A percentile compares a stretch with the other conserved stretches of the same genome.
phyloP scores from a whole-genome alignment of 1,140 invertebrate genomes.

The Nymphalis io region DNA sequence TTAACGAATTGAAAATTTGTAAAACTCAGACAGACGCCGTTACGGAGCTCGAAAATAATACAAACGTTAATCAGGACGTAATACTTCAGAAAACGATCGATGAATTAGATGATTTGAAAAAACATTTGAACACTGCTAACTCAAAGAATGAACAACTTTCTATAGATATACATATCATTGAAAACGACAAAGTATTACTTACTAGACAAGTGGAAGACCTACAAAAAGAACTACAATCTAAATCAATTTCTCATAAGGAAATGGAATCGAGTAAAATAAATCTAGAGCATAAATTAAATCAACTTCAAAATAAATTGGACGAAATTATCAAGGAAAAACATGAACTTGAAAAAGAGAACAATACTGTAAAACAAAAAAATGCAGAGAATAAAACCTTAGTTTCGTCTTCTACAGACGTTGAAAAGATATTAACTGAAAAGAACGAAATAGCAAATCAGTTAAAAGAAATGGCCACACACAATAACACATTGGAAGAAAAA shows the following conservation, averaged over 20 bases:
- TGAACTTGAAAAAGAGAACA: constrained; percentile 52
- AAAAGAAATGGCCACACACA: constrained; percentile 45
- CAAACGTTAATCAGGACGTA: constrained; percentile 53
- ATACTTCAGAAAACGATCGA: constrained; percentile 58
- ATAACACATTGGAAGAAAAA: constrained; percentile 44
- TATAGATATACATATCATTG: constrained; percentile 73
- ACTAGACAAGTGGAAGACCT: constrained; percentile 71
- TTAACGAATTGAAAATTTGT: constrained; percentile 66
- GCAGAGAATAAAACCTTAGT: constrained; percentile 44
- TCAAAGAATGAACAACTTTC: constrained; percentile 72
- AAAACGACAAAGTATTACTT: constrained; percentile 77
- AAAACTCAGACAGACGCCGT: constrained; percentile 65
- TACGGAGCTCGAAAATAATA: constrained; percentile 59
- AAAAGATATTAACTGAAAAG: constrained; percentile 43
- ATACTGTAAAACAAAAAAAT: constrained; percentile 52
- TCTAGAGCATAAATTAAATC: constrained; percentile 57
- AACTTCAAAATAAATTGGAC: constrained; percentile 53
- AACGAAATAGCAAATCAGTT: constrained; percentile 39
- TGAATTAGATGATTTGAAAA: constrained; percentile 72
- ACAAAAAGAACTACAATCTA: constrained; percentile 50
- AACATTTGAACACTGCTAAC: constrained; percentile 55
- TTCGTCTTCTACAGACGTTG: constrained; percentile 36
- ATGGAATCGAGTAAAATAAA: constrained; percentile 49
- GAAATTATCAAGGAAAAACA: constrained; percentile 54
- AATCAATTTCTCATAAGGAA: constrained; percentile 49